Evolutionary conservation across 2,888 invertebrate genomes (phyloP), one percentile per base, ranked within the genome.

Genomic region (Drymonia ruficornis): DNA sequence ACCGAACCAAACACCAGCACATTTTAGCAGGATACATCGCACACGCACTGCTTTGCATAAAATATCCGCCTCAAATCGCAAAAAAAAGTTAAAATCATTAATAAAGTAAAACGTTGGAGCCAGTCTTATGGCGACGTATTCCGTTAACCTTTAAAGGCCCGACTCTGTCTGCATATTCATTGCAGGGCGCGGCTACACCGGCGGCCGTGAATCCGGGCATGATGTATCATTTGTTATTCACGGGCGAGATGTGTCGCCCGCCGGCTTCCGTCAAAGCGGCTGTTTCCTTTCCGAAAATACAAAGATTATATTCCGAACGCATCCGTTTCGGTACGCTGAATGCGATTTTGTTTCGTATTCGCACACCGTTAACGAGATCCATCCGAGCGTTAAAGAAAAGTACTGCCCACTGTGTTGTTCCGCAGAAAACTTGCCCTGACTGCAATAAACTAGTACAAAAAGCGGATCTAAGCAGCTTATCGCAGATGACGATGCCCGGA

Each of bases 251-350:
- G 81, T 81, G 84, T 82, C 83, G 79, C 78, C 29, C 74, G 63
- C 60, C 72, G 76, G 83, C 81, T 83, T 83, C 84, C 83, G 82
- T 78, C 83, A 80, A 83, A 82, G 65, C 75, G 61, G 70, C 77
- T 76, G 81, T 78, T 82, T 86, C 83, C 81, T 71, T 85, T 84
- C 84, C 86, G 84, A 87, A 87, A 85, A 85, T 85, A 86, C 78
- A 63, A 78, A 79, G 78, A 80, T 74, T 80, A 74, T 83, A 84
- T 84, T 83, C 81, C 72, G 70, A 79, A 82, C 83, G 76, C 84
- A 82, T 83, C 78, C 77, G 84, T 80, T 78, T 76, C 78, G 77
- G 74, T 74, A 71, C 77, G 74, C 60, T 76, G 77, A 72, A 67
- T 80, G 67, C 73, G 76, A 77, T 78, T 78, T 76, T 74, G 72